Evolutionary conservation across 1,140 invertebrate species (phyloP), one percentile per base, ranked within the genome.

Genomic region (Aphelenchoides besseyi): DNA sequence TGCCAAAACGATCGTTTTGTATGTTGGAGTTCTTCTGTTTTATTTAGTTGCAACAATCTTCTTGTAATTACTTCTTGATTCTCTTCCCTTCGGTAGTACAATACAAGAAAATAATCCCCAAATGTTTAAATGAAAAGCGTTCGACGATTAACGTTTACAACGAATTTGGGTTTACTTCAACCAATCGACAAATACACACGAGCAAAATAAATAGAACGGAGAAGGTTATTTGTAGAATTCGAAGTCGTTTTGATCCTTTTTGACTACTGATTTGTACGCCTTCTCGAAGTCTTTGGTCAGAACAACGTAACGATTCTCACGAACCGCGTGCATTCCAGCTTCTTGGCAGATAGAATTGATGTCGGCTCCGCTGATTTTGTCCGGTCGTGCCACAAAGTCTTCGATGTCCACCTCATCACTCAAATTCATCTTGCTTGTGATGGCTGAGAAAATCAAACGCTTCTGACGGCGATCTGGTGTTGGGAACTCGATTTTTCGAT

Each of bases 301-400:
- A 3, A 99, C 95, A 77, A 98, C 95, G 85, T 97, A 98, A 61
- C 96, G 90, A 88, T 99, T 99, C 86, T 99, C 95, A 71, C 97
- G 88, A 0, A 98, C 95, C 3, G 97, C 97, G 86, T 98, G 95
- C 90, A 91, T 91, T 59, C 90, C 90, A 86, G 91, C 91, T 89
- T 98, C 96, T 87, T 99, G 97, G 86, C 95, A 98, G 82, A 99
- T 99, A 32, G 96, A 95, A 86, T 98, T 98, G 73, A 99, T 98
- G 84, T 98, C 97, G 59, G 97, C 97, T 57, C 96, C 95, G 70
- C 94, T 97, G 79, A 99, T 97, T 86, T 93, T 92, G 85, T 99
- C 97, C 0, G 97, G 95, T 18, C 97, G 88, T 8, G 96, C 95
- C 8, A 98, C 95, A 87, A 95, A 98, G 87, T 99, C 97, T 85